A percentile compares a stretch with the other conserved stretches of the same genome.
Evolutionary conservation across 2,888 invertebrate species (phyloP).

Genomic region (Lomographa bimaculata): DNA sequence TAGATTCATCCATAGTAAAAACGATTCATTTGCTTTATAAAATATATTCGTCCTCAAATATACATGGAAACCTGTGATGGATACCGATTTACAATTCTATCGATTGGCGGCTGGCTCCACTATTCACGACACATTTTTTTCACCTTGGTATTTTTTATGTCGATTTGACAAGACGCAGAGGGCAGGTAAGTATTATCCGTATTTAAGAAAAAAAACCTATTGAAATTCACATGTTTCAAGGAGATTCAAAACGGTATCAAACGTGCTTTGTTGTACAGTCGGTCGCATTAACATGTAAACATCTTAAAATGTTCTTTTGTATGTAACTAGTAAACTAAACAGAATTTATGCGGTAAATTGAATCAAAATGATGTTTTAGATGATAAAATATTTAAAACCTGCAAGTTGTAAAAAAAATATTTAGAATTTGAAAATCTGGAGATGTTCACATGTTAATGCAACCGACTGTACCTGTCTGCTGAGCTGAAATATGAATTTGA

Average conservation of each 20-base stretch:
- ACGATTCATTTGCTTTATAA: constrained; percentile 6
- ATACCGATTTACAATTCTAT: constrained; percentile 73
- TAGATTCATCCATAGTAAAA: no score
- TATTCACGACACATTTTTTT: constrained; percentile 64
- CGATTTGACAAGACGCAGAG: constrained; percentile 47
- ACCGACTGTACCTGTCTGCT: no score
- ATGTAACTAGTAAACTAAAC: neutral
- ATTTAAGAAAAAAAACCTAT: no score
- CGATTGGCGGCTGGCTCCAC: constrained; percentile 46
- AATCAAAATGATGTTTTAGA: no score
- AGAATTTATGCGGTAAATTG: neutral
- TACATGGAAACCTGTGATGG: no score
- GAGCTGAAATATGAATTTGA: no score
- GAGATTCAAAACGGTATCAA: neutral
- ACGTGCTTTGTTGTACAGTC: neutral
- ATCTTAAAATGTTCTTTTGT: no score
- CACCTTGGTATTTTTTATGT: constrained; percentile 64
- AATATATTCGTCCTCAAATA: constrained; percentile 36
- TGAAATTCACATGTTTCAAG: constrained; percentile 28
- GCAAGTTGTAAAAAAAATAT: no score
- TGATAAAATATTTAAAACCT: no score
- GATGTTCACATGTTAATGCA: no score
- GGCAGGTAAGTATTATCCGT: constrained; percentile 49
- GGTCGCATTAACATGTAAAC: no score
- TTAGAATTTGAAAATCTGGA: no score